Percentiles rank a stretch among this genome's conserved stretches.
Evolutionary conservation across 2,113 vertebrate genomes (phyloP).

Genomic region (Myrmecophaga tridactyla): DNA sequence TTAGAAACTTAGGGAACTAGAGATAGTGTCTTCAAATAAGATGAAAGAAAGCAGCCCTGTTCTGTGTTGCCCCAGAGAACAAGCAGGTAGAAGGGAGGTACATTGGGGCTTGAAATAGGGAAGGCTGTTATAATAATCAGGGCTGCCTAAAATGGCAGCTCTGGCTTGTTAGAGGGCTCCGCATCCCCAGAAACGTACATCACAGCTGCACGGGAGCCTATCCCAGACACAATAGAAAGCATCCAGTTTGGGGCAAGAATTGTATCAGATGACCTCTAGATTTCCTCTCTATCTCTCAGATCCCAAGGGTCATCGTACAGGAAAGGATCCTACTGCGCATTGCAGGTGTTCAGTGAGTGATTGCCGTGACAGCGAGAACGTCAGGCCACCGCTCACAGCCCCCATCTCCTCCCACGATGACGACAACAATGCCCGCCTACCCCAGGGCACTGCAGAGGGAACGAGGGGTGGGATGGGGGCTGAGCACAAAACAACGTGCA

Average conservation of each 20-base stretch:
- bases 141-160: neutral
- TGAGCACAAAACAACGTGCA: neutral
- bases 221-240: neutral
- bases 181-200: accelerated
- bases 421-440: neutral
- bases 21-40: neutral
- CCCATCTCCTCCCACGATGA: neutral
- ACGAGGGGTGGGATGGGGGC: neutral
- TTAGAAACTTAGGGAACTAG: neutral
- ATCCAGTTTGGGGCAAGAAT: neutral
- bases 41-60: neutral
- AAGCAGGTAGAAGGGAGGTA: neutral
- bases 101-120: accelerated
- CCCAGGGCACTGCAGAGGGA: neutral
- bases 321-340: neutral
- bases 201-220: neutral
- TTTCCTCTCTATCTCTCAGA: neutral
- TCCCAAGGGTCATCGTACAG: neutral
- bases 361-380: neutral
- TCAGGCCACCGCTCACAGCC: neutral
- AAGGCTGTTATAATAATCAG: neutral
- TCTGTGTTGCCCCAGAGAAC: neutral
- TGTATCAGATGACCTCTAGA: neutral
- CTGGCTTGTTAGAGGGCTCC: neutral
- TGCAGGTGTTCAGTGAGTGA: neutral